A percentile compares a stretch with the other conserved stretches of the same genome.
These are phyloP conservation scores for Nineta flava DNA, from an alignment of 2,888 invertebrate genomes.

Conservation along the genomic window DNA sequence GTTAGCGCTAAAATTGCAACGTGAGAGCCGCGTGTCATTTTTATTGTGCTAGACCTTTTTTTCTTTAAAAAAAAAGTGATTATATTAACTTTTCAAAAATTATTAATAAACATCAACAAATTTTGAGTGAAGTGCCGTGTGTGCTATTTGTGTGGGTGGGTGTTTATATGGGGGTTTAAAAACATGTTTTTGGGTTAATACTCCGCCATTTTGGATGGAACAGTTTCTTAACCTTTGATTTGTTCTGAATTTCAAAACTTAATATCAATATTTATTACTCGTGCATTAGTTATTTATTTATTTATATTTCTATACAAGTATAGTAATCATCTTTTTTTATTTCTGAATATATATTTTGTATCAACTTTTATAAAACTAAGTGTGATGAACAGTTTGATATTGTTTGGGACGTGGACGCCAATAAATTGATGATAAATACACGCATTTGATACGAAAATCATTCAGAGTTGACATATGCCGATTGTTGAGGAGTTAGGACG, in stretches of 20 bases:
- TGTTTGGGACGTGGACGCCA: background rate
- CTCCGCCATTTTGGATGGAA: slow-evolving; percentile 31
- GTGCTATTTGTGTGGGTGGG: background rate
- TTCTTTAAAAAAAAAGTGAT: slow-evolving; percentile 25
- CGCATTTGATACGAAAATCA: background rate
- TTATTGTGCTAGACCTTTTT: slow-evolving; percentile 24
- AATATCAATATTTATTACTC: background rate
- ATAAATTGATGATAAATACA: background rate
- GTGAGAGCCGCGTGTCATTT: slow-evolving; percentile 34
- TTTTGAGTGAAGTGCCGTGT: background rate
- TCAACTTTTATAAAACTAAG: background rate
- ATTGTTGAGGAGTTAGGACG: slow-evolving; percentile 28
- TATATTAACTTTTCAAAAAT: slow-evolving; percentile 15
- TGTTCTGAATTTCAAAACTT: background rate
- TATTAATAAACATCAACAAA: background rate
- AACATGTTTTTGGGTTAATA: slow-evolving; percentile 26
- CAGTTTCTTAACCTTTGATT: slow-evolving; percentile 27
- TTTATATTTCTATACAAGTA: background rate
- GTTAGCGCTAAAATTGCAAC: slow-evolving; percentile 24
- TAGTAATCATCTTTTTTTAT: background rate
- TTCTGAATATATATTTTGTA: background rate
- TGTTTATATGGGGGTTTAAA: slow-evolving; percentile 1
- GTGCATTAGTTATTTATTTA: background rate
- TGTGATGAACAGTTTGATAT: background rate
- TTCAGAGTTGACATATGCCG: slow-evolving; percentile 17